phyloP scores from a whole-genome alignment of 1,140 invertebrate genomes.

The Hylaeus anthracinus region DNA sequence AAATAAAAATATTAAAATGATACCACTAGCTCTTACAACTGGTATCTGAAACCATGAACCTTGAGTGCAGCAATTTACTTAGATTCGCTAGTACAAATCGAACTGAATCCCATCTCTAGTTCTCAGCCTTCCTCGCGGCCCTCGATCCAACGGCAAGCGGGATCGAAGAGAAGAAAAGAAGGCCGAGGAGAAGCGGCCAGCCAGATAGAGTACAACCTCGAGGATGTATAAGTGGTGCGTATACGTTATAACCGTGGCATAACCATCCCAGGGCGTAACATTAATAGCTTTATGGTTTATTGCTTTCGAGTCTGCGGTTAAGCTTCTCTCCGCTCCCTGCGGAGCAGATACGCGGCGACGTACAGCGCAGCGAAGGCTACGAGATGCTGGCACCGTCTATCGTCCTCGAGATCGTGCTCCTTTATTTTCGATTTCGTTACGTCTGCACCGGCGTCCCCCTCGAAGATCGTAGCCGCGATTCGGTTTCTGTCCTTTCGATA shows the following conservation, averaged over 20 bases:
- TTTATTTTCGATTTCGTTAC: constrained; percentile 38
- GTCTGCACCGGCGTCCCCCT: neutral
- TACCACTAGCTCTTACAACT: no score
- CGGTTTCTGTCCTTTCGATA: neutral
- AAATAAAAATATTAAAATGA: no score
- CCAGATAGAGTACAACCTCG: constrained; percentile 49
- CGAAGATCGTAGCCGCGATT: neutral
- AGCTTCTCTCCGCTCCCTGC: constrained; percentile 69
- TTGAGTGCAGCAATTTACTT: no score
- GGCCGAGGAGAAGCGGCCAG: neutral
- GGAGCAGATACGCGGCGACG: constrained; percentile 43
- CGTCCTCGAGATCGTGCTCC: constrained; percentile 24
- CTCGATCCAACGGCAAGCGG: constrained; percentile 21
- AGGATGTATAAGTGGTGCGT: constrained; percentile 61
- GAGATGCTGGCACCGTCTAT: constrained; percentile 22
- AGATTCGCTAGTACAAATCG: no score
- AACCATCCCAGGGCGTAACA: constrained; percentile 72
- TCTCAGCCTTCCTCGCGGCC: neutral
- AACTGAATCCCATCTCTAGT: no score
- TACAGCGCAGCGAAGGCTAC: constrained; percentile 18
- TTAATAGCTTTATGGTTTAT: constrained; percentile 78
- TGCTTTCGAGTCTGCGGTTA: constrained; percentile 73
- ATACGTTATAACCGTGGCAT: constrained; percentile 68
- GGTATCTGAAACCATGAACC: no score
- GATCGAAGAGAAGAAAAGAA: constrained; percentile 55